Evolutionary conservation across 2,797 vertebrate species (phyloP), one percentile per base, ranked within the genome.

Genomic region (Sphaeramia orbicularis): DNA sequence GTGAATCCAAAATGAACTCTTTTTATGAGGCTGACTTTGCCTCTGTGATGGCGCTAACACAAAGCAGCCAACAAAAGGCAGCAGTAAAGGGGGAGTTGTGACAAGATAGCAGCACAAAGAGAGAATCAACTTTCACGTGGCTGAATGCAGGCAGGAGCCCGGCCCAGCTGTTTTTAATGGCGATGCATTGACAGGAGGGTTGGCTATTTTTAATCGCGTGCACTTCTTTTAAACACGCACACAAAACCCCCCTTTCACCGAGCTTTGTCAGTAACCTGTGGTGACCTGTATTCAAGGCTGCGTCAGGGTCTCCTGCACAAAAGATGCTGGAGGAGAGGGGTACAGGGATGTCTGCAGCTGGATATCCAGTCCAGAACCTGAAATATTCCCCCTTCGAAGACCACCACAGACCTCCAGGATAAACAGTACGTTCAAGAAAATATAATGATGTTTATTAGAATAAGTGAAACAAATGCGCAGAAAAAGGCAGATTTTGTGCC

Each of bases 121-220:
- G 81, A 93, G 92, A 93, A 93, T 91, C 91, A 94, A 95, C 93
- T 93, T 94, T 93, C 91, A 91, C 87, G 91, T 89, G 86, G 78
- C 76, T 93, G 88, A 94, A 93, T 93, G 91, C 86, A 83, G 86
- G 84, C 90, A 86, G 89, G 79, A 87, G 90, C 89, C 89, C 62
- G 56, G 86, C 83, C 91, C 93, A 94, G 93, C 93, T 94, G 93
- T 94, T 95, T 94, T 93, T 93, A 94, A 94, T 93, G 92, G 92
- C 80, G 9, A 79, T 27, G 86, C 90, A 89, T 76, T 92, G 91
- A 94, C 90, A 91, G 90, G 88, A 89, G 88, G 87, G 80, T 68
- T 71, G 89, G 89, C 91, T 90, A 91, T 94, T 94, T 94, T 93
- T 93, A 94, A 94, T 90, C 76, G 71, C 65, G 90, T 86, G 88